These are phyloP conservation scores for Germaria angustata DNA, from an alignment of 2,888 invertebrate species.

Conservation along the genomic window DNA sequence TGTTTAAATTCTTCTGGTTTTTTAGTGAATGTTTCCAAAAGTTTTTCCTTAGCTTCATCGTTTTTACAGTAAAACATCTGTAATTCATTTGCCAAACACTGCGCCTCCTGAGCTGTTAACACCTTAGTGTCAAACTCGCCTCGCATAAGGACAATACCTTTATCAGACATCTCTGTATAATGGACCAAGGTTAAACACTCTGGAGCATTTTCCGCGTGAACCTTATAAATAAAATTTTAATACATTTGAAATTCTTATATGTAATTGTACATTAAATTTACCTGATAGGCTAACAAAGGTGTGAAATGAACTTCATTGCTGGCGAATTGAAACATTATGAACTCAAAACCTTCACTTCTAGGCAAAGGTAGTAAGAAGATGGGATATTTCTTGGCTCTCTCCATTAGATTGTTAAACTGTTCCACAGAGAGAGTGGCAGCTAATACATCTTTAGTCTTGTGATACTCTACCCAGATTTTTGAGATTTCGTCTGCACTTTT, in stretches of 20 bases:
- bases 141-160: conserved; percentile 89
- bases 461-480: conserved; percentile 90
- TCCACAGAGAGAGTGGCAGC: conserved; percentile 85
- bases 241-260: neutral
- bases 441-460: conserved; percentile 88
- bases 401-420: conserved; percentile 83
- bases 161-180: conserved; percentile 87
- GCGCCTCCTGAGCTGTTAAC: conserved; percentile 88
- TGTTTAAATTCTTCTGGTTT: conserved; percentile 89
- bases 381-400: conserved; percentile 83
- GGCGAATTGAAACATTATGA: conserved; percentile 88
- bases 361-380: conserved; percentile 91
- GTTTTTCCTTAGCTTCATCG: conserved; percentile 82
- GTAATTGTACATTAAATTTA: conserved; percentile 71
- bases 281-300: conserved; percentile 91
- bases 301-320: conserved; percentile 90
- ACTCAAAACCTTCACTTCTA: conserved; percentile 91
- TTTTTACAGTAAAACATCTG: conserved; percentile 90
- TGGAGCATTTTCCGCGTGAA: conserved; percentile 93
- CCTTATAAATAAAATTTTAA: conserved; percentile 77
- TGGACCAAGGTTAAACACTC: conserved; percentile 91
- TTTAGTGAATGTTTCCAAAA: conserved; percentile 86
- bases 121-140: conserved; percentile 92
- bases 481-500: conserved; percentile 87
- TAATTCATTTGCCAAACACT: conserved; percentile 91